Evolutionary conservation across 2,797 vertebrate species (phyloP), one percentile per base, ranked within the genome.

Genomic region (Hippocampus kuda): DNA sequence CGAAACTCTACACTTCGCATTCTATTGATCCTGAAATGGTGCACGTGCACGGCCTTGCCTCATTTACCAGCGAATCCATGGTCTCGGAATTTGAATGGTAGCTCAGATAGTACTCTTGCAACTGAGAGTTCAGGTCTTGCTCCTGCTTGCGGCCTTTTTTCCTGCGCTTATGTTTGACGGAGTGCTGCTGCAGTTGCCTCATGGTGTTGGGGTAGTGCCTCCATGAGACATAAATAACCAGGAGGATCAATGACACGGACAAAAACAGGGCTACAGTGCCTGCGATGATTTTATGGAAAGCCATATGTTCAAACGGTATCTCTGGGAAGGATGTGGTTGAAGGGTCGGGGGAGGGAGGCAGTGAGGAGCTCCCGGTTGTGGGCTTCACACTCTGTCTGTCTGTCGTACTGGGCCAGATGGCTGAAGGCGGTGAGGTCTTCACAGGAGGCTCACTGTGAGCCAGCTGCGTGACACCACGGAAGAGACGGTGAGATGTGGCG

Each of bases 91-190:
- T 96, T 70, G 94, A 94, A 70, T 96, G 94, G 86, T 97, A 98
- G 91, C 94, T 97, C 90, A 98, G 94, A 73, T 98, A 98, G 88
- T 98, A 98, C 90, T 98, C 96, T 90, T 98, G 96, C 84, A 98
- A 89, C 81, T 96, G 96, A 72, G 95, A 93, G 90, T 91, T 96
- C 76, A 97, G 92, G 87, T 95, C 93, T 86, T 93, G 93, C 80
- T 98, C 94, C 60, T 90, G 87, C 77, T 88, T 93, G 54, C 85
- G 86, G 69, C 88, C 89, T 90, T 97, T 95, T 95, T 95, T 98
- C 90, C 95, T 88, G 75, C 94, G 91, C 85, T 94, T 94, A 81
- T 94, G 95, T 90, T 94, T 94, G 69, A 95, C 92, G 0, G 95
- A 94, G 75, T 94, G 94, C 86, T 97, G 95, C 87, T 98, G 95